Evolutionary conservation across 2,888 invertebrate genomes (phyloP).

Genomic region (Salpingus planirostris): DNA sequence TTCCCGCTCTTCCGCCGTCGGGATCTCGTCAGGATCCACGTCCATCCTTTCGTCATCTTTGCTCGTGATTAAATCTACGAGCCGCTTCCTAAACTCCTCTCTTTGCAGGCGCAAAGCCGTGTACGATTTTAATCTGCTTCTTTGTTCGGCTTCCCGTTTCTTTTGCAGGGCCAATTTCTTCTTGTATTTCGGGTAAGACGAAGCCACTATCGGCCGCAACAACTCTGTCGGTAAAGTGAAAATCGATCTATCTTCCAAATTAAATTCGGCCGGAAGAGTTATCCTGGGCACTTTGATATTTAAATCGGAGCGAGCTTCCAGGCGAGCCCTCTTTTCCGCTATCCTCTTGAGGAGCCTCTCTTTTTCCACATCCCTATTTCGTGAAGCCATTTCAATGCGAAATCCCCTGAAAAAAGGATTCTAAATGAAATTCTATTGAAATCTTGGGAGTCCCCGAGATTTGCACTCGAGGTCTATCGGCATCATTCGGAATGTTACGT

Average conservation of each 20-base stretch:
- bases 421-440: too few species aligned
- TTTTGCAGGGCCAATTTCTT: constrained; percentile 36
- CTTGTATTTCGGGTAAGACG: constrained; percentile 33
- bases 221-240: constrained; percentile 58
- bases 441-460: too few species aligned
- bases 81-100: constrained; percentile 71
- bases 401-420: too few species aligned
- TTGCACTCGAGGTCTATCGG: too few species aligned
- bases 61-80: constrained; percentile 66
- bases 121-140: constrained; percentile 48
- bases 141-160: constrained; percentile 38
- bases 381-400: constrained; percentile 24
- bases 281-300: constrained; percentile 49
- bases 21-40: constrained; percentile 43
- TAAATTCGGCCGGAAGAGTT: constrained; percentile 49
- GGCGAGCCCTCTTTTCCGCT: constrained; percentile 34
- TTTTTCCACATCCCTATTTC: constrained; percentile 33
- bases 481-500: too few species aligned
- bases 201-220: constrained; percentile 35
- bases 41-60: constrained; percentile 46
- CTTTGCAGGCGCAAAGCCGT: constrained; percentile 62
- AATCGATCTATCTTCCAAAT: constrained; percentile 48
- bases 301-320: constrained; percentile 43
- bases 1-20: constrained; percentile 57
- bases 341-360: constrained; percentile 43